A percentile compares a stretch with the other conserved stretches of the same genome.
Evolutionary conservation across 2,888 invertebrate genomes (phyloP).

Genomic region (Lasioglossum calceatum): DNA sequence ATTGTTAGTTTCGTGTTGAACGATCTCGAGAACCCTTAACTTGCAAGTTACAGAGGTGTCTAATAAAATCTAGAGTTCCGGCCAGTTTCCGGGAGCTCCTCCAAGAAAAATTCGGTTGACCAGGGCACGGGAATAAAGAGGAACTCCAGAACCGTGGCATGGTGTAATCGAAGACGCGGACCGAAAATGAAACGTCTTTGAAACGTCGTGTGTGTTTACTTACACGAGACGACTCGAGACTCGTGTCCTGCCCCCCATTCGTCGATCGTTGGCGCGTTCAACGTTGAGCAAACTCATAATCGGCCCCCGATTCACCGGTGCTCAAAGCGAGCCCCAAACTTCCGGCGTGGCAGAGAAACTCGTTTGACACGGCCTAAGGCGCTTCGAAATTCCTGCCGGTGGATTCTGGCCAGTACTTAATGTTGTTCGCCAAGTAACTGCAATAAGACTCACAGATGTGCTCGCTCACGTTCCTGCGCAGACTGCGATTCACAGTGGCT

Average conservation of each 20-base stretch:
- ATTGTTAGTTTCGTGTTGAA: too few relatives aligned
- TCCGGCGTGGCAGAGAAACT: conserved; percentile 49
- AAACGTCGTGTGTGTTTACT: conserved; percentile 30
- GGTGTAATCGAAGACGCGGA: background rate
- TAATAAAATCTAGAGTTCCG: background rate
- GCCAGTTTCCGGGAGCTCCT: background rate
- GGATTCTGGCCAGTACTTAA: conserved; percentile 55
- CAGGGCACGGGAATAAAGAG: background rate
- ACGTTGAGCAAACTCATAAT: conserved; percentile 69
- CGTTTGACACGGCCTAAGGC: conserved; percentile 62
- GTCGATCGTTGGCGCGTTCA: conserved; percentile 53
- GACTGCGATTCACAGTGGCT: conserved; percentile 13
- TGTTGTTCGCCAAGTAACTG: conserved; percentile 46
- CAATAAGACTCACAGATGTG: conserved; percentile 38
- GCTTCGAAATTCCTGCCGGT: conserved; percentile 37
- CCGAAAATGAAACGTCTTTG: conserved; percentile 10
- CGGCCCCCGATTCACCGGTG: conserved; percentile 56
- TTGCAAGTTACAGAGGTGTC: too few relatives aligned
- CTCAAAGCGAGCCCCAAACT: conserved; percentile 63
- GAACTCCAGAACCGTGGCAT: background rate
- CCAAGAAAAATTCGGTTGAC: background rate
- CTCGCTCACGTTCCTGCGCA: background rate
- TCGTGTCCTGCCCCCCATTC: background rate
- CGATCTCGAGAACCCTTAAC: too few relatives aligned
- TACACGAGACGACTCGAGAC: background rate